Conservation (phyloP, 2,888 invertebrate genomes). For the Drosophila testacea region DNA sequence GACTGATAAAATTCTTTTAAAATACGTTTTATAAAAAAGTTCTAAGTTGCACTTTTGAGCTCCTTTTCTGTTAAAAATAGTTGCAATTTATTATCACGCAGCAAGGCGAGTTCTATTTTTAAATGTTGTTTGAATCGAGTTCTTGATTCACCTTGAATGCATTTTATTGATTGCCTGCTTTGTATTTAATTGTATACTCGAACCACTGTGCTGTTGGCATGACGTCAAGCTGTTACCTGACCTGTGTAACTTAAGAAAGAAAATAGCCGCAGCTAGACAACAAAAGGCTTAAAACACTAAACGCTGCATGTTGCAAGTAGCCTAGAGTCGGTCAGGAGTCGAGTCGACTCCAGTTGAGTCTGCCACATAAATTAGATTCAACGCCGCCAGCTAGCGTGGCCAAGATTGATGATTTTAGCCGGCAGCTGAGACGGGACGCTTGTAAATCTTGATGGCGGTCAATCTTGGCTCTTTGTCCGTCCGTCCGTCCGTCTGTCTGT, state of each 20-base stretch:
- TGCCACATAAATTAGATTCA: slow-evolving; percentile 70
- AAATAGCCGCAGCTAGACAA: slow-evolving; percentile 21
- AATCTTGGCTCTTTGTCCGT: slow-evolving; percentile 15
- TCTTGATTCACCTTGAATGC: neutral
- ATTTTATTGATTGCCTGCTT: neutral
- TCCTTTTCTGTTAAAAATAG: no score
- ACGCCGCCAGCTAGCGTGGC: slow-evolving; percentile 18
- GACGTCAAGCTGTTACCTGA: slow-evolving; percentile 27
- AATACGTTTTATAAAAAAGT: no score
- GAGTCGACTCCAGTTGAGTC: slow-evolving; percentile 5
- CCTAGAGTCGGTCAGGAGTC: slow-evolving; percentile 3
- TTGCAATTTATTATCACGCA: no score
- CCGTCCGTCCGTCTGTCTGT: slow-evolving; percentile 4
- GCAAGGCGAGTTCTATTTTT: no score
- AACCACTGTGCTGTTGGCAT: slow-evolving; percentile 21
- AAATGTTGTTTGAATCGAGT: neutral
- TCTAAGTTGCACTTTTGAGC: no score
- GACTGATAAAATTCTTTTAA: no score
- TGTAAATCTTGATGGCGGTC: slow-evolving; percentile 58
- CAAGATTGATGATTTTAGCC: slow-evolving; percentile 73
- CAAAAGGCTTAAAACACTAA: slow-evolving; percentile 36
- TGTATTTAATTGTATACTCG: neutral
- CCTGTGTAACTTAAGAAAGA: slow-evolving; percentile 17
- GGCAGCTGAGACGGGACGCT: slow-evolving; percentile 56
- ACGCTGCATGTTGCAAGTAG: slow-evolving; percentile 11